These are phyloP conservation scores for Brachyalestes nurse DNA, from an alignment of 2,797 vertebrate species.

Conservation along the genomic window DNA sequence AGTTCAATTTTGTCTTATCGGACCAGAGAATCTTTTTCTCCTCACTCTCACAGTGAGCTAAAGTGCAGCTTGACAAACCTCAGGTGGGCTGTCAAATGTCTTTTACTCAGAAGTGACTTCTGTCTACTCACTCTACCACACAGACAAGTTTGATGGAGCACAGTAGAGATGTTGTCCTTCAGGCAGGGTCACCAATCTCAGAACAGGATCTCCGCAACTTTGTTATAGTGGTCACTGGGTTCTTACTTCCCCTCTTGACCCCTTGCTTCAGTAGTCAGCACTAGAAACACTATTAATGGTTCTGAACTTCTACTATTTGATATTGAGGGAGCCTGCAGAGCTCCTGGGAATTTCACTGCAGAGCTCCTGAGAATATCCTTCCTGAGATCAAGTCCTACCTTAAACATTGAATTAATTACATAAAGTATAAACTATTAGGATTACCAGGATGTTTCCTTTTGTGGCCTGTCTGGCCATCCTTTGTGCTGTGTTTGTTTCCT, in stretches of 20 bases:
- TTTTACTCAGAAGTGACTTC: constrained; percentile 7
- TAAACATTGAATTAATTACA: no score
- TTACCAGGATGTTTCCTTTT: no score
- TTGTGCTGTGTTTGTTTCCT: no score
- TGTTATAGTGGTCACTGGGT: not conserved
- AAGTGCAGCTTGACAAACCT: constrained; percentile 13
- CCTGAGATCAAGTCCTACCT: no score
- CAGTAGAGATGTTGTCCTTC: constrained; percentile 3
- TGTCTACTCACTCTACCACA: constrained; percentile 2
- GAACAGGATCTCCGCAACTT: not conserved
- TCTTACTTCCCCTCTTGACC: not conserved
- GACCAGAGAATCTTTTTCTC: not conserved
- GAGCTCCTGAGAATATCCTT: not conserved
- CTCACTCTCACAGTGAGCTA: not conserved
- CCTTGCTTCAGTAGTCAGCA: not conserved
- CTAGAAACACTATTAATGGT: not conserved
- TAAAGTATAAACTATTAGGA: no score
- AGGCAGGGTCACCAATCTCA: not conserved
- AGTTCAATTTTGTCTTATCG: not conserved
- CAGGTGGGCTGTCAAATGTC: not conserved
- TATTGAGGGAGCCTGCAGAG: not conserved
- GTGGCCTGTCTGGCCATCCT: no score
- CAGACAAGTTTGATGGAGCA: constrained; percentile 4
- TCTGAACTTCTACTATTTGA: not conserved
- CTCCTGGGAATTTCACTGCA: not conserved